A percentile compares a stretch with the other conserved stretches of the same genome.
Conservation (phyloP, 2,888 invertebrate genomes). For the Drosophila sordidapex region DNA sequence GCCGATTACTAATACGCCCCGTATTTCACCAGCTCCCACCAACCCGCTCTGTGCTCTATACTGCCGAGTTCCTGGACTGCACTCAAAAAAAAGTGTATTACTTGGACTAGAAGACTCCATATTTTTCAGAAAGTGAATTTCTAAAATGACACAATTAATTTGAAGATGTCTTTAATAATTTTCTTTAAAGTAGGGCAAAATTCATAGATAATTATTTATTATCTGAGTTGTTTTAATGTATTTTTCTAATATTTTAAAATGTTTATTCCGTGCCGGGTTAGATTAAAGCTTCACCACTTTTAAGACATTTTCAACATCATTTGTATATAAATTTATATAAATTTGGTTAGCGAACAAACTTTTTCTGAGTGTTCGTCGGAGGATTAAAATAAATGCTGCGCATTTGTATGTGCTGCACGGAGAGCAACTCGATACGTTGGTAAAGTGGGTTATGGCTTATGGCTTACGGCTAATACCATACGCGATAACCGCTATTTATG, state of each 20-base stretch:
- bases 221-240: not conserved
- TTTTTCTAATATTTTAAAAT: not conserved
- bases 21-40: slow-evolving; percentile 8
- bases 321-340: not conserved
- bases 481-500: slow-evolving; percentile 75
- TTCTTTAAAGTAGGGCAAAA: not conserved
- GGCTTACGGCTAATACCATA: slow-evolving; percentile 47
- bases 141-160: not conserved
- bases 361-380: slow-evolving; percentile 9
- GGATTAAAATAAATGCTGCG: slow-evolving; percentile 77
- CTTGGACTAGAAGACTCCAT: not conserved
- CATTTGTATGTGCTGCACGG: slow-evolving; percentile 76
- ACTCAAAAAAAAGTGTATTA: not conserved
- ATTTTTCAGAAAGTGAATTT: not conserved
- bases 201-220: not conserved
- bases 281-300: not conserved
- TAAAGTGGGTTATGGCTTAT: slow-evolving; percentile 43
- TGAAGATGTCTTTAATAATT: not conserved
- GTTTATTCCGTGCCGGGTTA: not conserved
- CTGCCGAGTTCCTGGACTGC: not conserved
- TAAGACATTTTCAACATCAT: not conserved
- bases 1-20: slow-evolving; percentile 76
- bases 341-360: not conserved
- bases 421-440: slow-evolving; percentile 31
- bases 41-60: slow-evolving; percentile 13